phyloP scores from a whole-genome alignment of 2,113 vertebrate species.

The Prochilodus magdalenae region DNA sequence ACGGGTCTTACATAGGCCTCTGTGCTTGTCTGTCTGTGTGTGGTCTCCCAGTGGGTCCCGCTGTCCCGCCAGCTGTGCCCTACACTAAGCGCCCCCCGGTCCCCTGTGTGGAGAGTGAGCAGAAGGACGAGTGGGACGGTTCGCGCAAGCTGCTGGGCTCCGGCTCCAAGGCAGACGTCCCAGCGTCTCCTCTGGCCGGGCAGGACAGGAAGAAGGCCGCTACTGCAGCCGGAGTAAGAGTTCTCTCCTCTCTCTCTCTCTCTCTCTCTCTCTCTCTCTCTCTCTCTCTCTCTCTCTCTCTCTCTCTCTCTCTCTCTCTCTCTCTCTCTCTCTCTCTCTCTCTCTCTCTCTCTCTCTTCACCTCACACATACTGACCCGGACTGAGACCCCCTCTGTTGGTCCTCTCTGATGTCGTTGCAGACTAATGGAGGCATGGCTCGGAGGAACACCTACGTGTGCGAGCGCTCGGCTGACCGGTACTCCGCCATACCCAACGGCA shows the following conservation, averaged over 20 bases:
- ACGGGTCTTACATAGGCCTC: neutral
- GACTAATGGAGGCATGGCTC: constrained; percentile 94
- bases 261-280: too few relatives aligned
- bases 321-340: neutral
- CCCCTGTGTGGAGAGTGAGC: constrained; percentile 89
- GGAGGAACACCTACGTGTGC: constrained; percentile 95
- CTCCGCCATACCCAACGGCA: constrained; percentile 90
- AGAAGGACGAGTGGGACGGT: constrained; percentile 92
- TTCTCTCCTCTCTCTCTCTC: too few relatives aligned
- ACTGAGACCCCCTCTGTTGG: neutral
- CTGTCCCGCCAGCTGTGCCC: constrained; percentile 88
- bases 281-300: too few relatives aligned
- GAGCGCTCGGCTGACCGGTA: constrained; percentile 90
- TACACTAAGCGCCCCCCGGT: constrained; percentile 92
- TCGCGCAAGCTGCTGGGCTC: constrained; percentile 85
- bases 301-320: neutral
- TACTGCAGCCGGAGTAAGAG: constrained; percentile 87
- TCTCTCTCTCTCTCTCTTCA: neutral
- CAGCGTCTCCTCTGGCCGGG: constrained; percentile 88
- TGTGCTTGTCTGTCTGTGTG: neutral
- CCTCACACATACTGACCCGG: too few relatives aligned
- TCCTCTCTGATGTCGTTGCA: constrained; percentile 56
- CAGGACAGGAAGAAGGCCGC: constrained; percentile 91
- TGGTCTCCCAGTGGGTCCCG: constrained; percentile 83
- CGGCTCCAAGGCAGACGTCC: constrained; percentile 88